phyloP scores from a whole-genome alignment of 2,113 vertebrate genomes.

The Callipepla californica region DNA sequence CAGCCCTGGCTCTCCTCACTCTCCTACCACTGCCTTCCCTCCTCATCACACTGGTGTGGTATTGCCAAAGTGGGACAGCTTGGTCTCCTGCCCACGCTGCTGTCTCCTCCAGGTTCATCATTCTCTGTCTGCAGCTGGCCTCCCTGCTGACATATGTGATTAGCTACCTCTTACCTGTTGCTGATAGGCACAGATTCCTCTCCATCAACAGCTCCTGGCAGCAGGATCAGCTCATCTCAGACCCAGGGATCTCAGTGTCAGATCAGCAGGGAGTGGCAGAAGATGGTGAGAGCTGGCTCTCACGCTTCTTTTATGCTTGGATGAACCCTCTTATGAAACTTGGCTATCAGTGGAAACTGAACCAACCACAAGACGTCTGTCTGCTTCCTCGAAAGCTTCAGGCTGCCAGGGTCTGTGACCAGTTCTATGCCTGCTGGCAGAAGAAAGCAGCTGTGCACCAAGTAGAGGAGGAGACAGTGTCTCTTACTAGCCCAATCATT shows the following conservation, averaged over 20 bases:
- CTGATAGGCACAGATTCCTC: constrained; percentile 51
- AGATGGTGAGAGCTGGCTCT: constrained; percentile 89
- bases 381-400: constrained; percentile 84
- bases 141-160: constrained; percentile 83
- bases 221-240: constrained; percentile 72
- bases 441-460: constrained; percentile 47
- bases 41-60: constrained; percentile 82
- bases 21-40: constrained; percentile 84
- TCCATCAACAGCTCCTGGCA: constrained; percentile 75
- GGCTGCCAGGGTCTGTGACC: constrained; percentile 74
- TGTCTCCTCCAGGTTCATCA: constrained; percentile 76
- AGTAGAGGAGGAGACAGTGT: not conserved
- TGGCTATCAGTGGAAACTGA: constrained; percentile 84
- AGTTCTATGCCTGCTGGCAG: constrained; percentile 85
- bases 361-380: constrained; percentile 80
- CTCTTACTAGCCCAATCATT: constrained; percentile 63
- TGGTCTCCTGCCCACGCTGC: constrained; percentile 69
- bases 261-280: constrained; percentile 84
- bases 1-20: constrained; percentile 74
- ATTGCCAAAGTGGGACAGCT: constrained; percentile 68
- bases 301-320: constrained; percentile 92
- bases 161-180: constrained; percentile 78
- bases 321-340: constrained; percentile 86
- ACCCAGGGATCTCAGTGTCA: constrained; percentile 3
- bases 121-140: constrained; percentile 80